phyloP scores from a whole-genome alignment of 1,140 invertebrate genomes.

The Tetragnatha versicolor region DNA sequence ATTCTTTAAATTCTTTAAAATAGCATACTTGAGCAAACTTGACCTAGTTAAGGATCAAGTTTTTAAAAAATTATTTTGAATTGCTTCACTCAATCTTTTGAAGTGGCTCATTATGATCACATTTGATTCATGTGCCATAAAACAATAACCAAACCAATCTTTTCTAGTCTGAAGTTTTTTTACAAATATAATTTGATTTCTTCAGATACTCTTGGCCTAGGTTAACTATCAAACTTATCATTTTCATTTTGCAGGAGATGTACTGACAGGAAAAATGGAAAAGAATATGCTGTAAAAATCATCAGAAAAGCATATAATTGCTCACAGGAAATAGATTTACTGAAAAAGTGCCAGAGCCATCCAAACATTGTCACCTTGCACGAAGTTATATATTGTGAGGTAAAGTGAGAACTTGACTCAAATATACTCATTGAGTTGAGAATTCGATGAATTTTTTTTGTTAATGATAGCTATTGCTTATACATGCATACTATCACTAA shows the following conservation, averaged over 20 bases:
- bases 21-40: too few species aligned
- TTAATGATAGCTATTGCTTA: neutral
- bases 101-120: too few species aligned
- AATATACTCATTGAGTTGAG: too few species aligned
- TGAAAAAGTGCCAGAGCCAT: conserved; percentile 84
- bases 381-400: conserved; percentile 82
- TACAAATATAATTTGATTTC: neutral
- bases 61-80: too few species aligned
- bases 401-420: too few species aligned
- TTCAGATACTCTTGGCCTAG: too few species aligned
- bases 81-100: too few species aligned
- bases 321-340: conserved; percentile 77
- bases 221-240: too few species aligned
- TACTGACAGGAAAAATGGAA: conserved; percentile 74
- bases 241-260: conserved; percentile 71
- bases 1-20: too few species aligned
- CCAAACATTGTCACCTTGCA: conserved; percentile 85
- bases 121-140: too few species aligned
- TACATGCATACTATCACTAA: neutral
- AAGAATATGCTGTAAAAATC: conserved; percentile 90
- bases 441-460: too few species aligned
- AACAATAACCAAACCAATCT: conserved; percentile 28
- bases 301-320: conserved; percentile 80
- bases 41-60: too few species aligned
- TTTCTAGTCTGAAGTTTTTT: neutral